A percentile compares a stretch with the other conserved stretches of the same genome.
Evolutionary conservation across 1,140 invertebrate genomes (phyloP).

Genomic region (Cotesia typhae): DNA sequence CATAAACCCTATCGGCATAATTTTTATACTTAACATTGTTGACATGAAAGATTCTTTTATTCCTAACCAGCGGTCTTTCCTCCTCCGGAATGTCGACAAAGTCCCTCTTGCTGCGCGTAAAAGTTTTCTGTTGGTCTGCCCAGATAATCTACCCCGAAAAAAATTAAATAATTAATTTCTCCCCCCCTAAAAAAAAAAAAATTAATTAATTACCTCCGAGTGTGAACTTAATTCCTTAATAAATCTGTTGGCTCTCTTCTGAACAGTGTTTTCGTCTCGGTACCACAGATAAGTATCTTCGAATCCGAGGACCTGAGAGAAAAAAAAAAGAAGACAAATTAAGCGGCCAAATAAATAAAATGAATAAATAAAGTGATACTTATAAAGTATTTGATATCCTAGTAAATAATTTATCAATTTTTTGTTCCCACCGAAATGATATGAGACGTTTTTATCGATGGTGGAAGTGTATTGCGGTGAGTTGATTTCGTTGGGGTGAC

Average conservation of each 20-base stretch:
- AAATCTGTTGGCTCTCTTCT: constrained; percentile 53
- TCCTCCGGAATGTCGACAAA: constrained; percentile 54
- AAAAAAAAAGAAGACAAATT: constrained; percentile 38
- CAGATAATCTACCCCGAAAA: constrained; percentile 69
- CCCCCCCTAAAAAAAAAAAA: not conserved
- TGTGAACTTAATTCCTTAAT: constrained; percentile 53
- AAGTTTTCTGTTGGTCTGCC: constrained; percentile 74
- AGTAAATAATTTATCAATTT: constrained; percentile 13
- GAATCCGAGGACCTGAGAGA: constrained; percentile 67
- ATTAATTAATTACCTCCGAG: constrained; percentile 55
- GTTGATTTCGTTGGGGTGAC: not conserved
- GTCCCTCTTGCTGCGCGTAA: constrained; percentile 73
- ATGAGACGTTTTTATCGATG: not conserved
- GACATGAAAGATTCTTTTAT: constrained; percentile 49
- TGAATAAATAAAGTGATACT: not conserved
- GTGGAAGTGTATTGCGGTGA: too few species aligned
- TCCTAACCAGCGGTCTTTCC: constrained; percentile 51
- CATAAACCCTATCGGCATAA: constrained; percentile 1
- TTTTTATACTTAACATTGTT: constrained; percentile 39
- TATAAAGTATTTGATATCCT: constrained; percentile 1
- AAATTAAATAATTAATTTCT: constrained; percentile 23
- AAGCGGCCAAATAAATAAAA: not conserved
- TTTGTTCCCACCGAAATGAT: not conserved
- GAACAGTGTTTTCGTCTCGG: constrained; percentile 57
- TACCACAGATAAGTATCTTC: constrained; percentile 68